phyloP scores from a whole-genome alignment of 2,113 vertebrate species.

The Psilopsiagon aymara region DNA sequence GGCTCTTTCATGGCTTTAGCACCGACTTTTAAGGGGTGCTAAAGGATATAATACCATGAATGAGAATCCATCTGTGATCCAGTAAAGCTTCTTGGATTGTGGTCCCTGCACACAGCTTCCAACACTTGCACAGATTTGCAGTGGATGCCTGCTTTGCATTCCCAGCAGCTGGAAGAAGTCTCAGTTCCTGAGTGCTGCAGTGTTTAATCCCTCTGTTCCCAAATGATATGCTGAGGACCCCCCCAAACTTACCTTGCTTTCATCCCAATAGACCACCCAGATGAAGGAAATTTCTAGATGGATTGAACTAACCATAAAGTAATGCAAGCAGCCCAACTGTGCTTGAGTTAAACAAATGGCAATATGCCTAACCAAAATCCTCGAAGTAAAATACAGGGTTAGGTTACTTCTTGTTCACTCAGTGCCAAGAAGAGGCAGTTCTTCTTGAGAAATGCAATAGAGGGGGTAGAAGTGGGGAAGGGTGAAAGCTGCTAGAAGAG shows the following conservation, averaged over 20 bases:
- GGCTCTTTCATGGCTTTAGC: background rate
- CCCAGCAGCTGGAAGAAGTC: background rate
- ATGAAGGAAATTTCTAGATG: background rate
- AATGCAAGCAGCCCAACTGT: background rate
- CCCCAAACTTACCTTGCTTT: background rate
- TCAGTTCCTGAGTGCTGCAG: background rate
- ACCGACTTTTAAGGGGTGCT: background rate
- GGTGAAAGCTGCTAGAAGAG: background rate
- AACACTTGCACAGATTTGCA: accelerated
- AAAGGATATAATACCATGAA: background rate
- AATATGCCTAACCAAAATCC: constrained; percentile 12
- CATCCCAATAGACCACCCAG: constrained; percentile 35
- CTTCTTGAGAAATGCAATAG: background rate
- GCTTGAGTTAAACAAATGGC: background rate
- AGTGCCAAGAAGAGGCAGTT: background rate
- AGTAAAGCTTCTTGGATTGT: background rate
- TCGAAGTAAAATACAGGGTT: background rate
- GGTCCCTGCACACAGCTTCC: background rate
- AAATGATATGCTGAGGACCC: background rate
- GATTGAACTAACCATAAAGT: background rate
- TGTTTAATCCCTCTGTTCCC: background rate
- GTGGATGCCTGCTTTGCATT: accelerated
- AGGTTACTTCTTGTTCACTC: background rate
- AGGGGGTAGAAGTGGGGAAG: background rate
- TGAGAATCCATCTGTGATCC: background rate